Evolutionary conservation across 2,113 vertebrate species (phyloP), one percentile per base, ranked within the genome.

Genomic region (Lucifuga dentata): DNA sequence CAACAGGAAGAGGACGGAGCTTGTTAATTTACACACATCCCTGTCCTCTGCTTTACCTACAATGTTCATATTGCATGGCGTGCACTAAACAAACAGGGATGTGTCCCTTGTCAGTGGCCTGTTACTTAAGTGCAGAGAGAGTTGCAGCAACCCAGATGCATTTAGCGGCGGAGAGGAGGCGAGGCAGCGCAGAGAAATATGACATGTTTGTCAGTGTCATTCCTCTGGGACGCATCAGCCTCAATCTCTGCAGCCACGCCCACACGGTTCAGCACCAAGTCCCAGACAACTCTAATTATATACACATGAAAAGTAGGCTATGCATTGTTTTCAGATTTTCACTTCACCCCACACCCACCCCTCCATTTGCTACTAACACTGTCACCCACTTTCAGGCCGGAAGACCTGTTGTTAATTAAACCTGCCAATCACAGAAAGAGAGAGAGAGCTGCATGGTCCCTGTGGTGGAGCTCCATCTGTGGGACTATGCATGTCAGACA

Each of bases 391-490:
- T 86, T 83, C 36, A 48, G 69, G 63, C 55, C 23, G 36, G 69
- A 71, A 72, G 77, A 84, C 64, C 71, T 40, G 61, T 72, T 80
- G 78, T 86, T 88, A 89, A 89, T 89, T 86, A 90, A 84, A 86
- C 32, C 78, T 80, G 81, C 72, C 87, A 91, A 80, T 89, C 88
- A 86, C 1, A 33, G 43, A 60, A 36, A 65, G 50, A 46, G 38
- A 67, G 23, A 17, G 21, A 51, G 60, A 24, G 35, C n/a, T n/a
- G n/a, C n/a, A n/a, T n/a, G n/a, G n/a, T n/a, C n/a, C n/a, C n/a
- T n/a, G n/a, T n/a, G n/a, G n/a, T n/a, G n/a, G n/a, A n/a, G n/a
- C n/a, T n/a, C n/a, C n/a, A n/a, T n/a, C n/a, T n/a, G n/a, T n/a
- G n/a, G n/a, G n/a, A n/a, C n/a, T n/a, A n/a, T n/a, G n/a, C n/a